Evolutionary conservation across 2,888 invertebrate genomes (phyloP).

Genomic region (Ormyrus pomaceus): DNA sequence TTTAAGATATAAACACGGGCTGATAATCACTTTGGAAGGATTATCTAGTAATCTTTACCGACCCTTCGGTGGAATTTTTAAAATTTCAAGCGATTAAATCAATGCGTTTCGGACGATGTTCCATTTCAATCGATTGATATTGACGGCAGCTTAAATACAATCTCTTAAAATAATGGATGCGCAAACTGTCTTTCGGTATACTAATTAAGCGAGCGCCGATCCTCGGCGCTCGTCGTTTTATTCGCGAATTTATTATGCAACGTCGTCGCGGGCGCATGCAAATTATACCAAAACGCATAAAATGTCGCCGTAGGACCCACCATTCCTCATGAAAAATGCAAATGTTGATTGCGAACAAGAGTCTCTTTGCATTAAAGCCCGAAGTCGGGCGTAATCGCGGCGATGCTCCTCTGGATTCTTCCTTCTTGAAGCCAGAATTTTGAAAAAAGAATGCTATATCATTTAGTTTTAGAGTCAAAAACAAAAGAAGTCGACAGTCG

Average conservation of each 20-base stretch:
- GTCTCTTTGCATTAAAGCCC: conserved; percentile 31
- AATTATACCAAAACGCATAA: conserved; percentile 29
- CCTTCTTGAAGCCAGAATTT: not conserved
- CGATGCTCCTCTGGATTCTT: not conserved
- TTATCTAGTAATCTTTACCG: too few species aligned
- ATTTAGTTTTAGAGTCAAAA: too few species aligned
- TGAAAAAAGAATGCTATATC: too few species aligned
- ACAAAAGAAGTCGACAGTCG: too few species aligned
- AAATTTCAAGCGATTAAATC: too few species aligned
- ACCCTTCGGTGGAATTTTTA: too few species aligned
- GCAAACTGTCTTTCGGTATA: conserved; percentile 17
- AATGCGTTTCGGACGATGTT: too few species aligned
- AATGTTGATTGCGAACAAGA: conserved; percentile 33
- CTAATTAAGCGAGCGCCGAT: not conserved
- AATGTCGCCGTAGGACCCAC: not conserved
- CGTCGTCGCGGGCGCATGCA: not conserved
- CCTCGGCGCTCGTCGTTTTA: not conserved
- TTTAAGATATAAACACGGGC: too few species aligned
- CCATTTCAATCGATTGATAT: too few species aligned
- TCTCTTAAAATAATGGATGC: not conserved
- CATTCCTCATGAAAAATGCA: conserved; percentile 34
- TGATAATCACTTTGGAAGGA: too few species aligned
- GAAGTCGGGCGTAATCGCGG: conserved; percentile 20
- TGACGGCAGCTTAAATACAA: too few species aligned
- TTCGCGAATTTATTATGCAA: conserved; percentile 37